These are phyloP conservation scores for Epinephelus moara DNA, from an alignment of 2,113 vertebrate species.

Conservation along the genomic window DNA sequence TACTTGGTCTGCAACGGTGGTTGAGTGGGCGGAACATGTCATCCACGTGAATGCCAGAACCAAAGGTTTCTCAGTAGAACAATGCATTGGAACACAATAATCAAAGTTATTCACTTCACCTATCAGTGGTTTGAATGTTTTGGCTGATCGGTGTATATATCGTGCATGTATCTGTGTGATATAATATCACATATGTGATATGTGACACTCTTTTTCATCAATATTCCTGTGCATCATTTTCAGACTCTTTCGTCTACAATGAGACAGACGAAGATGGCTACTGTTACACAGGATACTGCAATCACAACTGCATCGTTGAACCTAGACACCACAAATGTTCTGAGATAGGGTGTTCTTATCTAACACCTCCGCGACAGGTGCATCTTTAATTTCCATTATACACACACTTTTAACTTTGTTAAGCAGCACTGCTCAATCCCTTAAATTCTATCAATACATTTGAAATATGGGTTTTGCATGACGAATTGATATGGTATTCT, in stretches of 20 bases:
- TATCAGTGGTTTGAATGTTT: too few relatives aligned
- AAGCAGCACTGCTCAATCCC: background rate
- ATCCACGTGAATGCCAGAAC: too few relatives aligned
- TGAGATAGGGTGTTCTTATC: background rate
- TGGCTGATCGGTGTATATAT: too few relatives aligned
- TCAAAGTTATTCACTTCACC: too few relatives aligned
- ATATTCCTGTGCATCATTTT: background rate
- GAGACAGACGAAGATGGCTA: conserved; percentile 79
- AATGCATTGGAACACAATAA: too few relatives aligned
- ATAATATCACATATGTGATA: background rate
- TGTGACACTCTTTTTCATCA: background rate
- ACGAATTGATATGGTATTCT: background rate
- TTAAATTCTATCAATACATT: background rate
- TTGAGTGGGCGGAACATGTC: too few relatives aligned
- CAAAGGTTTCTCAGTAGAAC: too few relatives aligned
- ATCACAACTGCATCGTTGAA: conserved; percentile 65
- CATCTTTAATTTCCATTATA: background rate
- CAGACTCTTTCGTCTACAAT: conserved; percentile 85
- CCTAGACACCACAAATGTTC: background rate
- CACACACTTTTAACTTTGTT: background rate
- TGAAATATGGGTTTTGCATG: background rate
- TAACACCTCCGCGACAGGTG: conserved; percentile 54
- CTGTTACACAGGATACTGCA: conserved; percentile 82
- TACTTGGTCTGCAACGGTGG: too few relatives aligned
- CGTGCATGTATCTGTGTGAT: background rate